Conservation (phyloP, 64 coral and sea anemone species). For the Hydrozoanthus tunicans region DNA sequence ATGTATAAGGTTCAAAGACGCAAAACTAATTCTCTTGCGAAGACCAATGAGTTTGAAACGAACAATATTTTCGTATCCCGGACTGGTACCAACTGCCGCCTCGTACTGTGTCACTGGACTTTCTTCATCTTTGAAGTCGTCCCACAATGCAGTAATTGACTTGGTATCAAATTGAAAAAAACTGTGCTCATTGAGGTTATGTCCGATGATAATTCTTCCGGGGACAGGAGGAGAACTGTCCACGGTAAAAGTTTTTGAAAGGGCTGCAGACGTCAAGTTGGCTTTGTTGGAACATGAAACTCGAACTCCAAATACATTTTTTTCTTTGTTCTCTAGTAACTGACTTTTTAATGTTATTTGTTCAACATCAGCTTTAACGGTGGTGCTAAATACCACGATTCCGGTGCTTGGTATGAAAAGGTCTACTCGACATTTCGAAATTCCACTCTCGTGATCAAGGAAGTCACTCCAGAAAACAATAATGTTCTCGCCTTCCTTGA, state of each 20-base stretch:
- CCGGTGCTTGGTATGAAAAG: not conserved
- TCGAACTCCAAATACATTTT: slow-evolving; percentile 26
- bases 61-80: slow-evolving; percentile 11
- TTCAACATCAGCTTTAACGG: not conserved
- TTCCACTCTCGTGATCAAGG: slow-evolving; percentile 60
- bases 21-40: slow-evolving; percentile 32
- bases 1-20: slow-evolving; percentile 42
- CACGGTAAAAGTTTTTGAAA: slow-evolving; percentile 33
- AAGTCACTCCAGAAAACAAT: slow-evolving; percentile 57
- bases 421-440: slow-evolving; percentile 45
- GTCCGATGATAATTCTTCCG: slow-evolving; percentile 30
- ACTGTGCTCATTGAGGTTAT: not conserved
- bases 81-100: slow-evolving; percentile 56
- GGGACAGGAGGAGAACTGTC: slow-evolving; percentile 59
- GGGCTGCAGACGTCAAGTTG: slow-evolving; percentile 8
- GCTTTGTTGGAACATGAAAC: slow-evolving; percentile 66
- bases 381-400: slow-evolving; percentile 1
- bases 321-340: not conserved
- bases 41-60: slow-evolving; percentile 47
- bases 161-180: slow-evolving; percentile 57
- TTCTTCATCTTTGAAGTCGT: slow-evolving; percentile 49
- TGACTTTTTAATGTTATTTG: slow-evolving; percentile 9
- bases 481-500: slow-evolving; percentile 4
- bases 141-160: slow-evolving; percentile 56
- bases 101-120: slow-evolving; percentile 48